Percentiles rank a stretch among this genome's conserved stretches.
Conservation (phyloP, 2,888 invertebrate genomes). For the Rutpela maculata region DNA sequence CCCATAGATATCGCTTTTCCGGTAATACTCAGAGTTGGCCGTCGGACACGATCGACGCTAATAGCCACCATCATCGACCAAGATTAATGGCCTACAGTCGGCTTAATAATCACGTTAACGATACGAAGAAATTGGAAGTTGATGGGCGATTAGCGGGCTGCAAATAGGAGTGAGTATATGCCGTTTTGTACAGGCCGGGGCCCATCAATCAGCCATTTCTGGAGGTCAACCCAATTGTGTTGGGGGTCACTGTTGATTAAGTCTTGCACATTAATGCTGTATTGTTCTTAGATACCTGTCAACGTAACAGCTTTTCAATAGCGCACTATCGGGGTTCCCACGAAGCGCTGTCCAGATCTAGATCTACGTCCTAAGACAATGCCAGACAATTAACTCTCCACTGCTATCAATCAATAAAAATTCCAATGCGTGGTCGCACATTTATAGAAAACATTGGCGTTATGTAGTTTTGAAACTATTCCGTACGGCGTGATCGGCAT, state of each 20-base stretch:
- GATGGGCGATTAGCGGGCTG: slow-evolving; percentile 55
- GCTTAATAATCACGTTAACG: slow-evolving; percentile 57
- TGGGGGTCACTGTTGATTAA: slow-evolving; percentile 54
- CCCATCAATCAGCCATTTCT: slow-evolving; percentile 52
- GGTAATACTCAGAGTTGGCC: background rate
- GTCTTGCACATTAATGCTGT: slow-evolving; percentile 41
- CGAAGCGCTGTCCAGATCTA: slow-evolving; percentile 39
- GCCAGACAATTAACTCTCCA: slow-evolving; percentile 41
- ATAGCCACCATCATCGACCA: slow-evolving; percentile 49
- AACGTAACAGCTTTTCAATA: slow-evolving; percentile 12
- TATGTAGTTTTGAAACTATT: slow-evolving; percentile 42
- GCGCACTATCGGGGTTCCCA: background rate
- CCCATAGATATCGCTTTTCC: background rate
- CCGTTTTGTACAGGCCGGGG: slow-evolving; percentile 38
- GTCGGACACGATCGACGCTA: background rate
- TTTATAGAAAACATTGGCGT: slow-evolving; percentile 40
- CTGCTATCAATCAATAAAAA: slow-evolving; percentile 46
- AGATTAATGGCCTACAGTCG: slow-evolving; percentile 56
- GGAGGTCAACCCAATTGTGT: slow-evolving; percentile 59
- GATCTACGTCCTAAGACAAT: slow-evolving; percentile 50
- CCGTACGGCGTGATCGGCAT: slow-evolving; percentile 48
- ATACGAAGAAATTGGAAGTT: slow-evolving; percentile 56
- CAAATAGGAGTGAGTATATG: slow-evolving; percentile 37
- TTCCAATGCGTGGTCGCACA: slow-evolving; percentile 32
- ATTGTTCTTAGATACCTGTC: slow-evolving; percentile 47